Evolutionary conservation across 2,797 vertebrate species (phyloP).

Genomic region (Syngnathus rostellatus): DNA sequence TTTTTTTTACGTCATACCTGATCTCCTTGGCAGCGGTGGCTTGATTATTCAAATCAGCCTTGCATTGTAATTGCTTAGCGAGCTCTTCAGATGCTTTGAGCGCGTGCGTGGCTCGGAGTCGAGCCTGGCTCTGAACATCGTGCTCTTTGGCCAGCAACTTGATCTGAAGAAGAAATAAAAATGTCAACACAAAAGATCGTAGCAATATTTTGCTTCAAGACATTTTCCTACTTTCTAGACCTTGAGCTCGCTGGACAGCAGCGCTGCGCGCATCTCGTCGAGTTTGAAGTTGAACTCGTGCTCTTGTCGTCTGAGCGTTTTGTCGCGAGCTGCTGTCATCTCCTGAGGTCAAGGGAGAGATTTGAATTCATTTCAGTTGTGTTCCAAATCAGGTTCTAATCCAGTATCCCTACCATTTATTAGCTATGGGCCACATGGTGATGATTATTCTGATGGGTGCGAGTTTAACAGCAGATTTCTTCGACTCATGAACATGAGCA

Average conservation of each 20-base stretch:
- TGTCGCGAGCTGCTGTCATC: constrained; percentile 63
- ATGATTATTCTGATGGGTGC: neutral
- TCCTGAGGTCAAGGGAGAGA: constrained; percentile 59
- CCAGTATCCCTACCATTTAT: no score
- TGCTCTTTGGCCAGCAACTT: constrained; percentile 68
- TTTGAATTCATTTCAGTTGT: neutral
- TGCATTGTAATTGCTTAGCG: constrained; percentile 42
- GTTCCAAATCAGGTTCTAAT: no score
- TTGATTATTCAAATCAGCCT: constrained; percentile 56
- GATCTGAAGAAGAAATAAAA: constrained; percentile 50
- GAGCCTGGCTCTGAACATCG: constrained; percentile 48
- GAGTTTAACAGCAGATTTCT: constrained; percentile 9
- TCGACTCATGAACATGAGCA: constrained; percentile 4
- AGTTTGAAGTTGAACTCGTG: constrained; percentile 64
- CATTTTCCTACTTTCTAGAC: constrained; percentile 38
- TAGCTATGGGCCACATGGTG: neutral
- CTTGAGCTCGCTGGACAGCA: constrained; percentile 68
- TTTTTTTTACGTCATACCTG: constrained; percentile 43
- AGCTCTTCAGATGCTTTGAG: constrained; percentile 51
- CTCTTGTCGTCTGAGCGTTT: constrained; percentile 58
- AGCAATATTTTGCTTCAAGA: neutral
- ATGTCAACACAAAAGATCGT: constrained; percentile 1
- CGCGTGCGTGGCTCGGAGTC: constrained; percentile 47
- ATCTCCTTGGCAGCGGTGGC: constrained; percentile 61
- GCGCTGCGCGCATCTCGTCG: constrained; percentile 55